Conservation (phyloP, 2,797 vertebrate species). For the Kryptolebias ocellatus region DNA sequence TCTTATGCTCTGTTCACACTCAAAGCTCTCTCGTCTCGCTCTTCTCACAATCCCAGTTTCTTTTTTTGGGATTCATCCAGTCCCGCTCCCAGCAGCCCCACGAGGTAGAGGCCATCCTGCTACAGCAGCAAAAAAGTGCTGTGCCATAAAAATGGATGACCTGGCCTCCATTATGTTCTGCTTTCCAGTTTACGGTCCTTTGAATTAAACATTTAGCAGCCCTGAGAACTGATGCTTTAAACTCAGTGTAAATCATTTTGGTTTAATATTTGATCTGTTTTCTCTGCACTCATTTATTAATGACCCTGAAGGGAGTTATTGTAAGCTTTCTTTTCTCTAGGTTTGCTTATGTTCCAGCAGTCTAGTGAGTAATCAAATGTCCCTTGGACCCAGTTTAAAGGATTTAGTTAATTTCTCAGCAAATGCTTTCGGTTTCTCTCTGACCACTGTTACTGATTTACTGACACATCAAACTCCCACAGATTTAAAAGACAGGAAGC, state of each 20-base stretch:
- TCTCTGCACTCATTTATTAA: not conserved
- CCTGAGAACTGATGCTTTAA: not conserved
- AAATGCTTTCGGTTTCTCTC: slow-evolving; percentile 31
- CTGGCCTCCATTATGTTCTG: slow-evolving; percentile 50
- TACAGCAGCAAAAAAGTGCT: slow-evolving; percentile 35
- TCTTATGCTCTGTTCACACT: slow-evolving; percentile 61
- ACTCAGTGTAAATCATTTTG: slow-evolving; percentile 14
- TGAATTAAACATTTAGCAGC: slow-evolving; percentile 47
- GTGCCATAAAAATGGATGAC: slow-evolving; percentile 60
- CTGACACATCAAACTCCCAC: slow-evolving; percentile 4
- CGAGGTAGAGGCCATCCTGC: slow-evolving; percentile 56
- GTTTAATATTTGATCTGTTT: slow-evolving; percentile 47
- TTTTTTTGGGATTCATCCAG: slow-evolving; percentile 67
- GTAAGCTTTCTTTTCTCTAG: not conserved
- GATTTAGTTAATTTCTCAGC: slow-evolving; percentile 30
- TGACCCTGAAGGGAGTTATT: not conserved
- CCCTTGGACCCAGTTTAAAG: slow-evolving; percentile 8
- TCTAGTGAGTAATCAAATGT: slow-evolving; percentile 33
- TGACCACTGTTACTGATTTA: slow-evolving; percentile 14
- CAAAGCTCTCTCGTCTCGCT: slow-evolving; percentile 42
- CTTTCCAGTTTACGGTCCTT: slow-evolving; percentile 18
- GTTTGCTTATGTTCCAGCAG: slow-evolving; percentile 9
- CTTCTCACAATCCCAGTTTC: slow-evolving; percentile 64
- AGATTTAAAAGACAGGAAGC: slow-evolving; percentile 36
- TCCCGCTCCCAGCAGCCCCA: slow-evolving; percentile 60